Percentiles rank a stretch among this genome's conserved stretches.
Conservation (phyloP, 2,888 invertebrate genomes). For the Serripes groenlandicus region DNA sequence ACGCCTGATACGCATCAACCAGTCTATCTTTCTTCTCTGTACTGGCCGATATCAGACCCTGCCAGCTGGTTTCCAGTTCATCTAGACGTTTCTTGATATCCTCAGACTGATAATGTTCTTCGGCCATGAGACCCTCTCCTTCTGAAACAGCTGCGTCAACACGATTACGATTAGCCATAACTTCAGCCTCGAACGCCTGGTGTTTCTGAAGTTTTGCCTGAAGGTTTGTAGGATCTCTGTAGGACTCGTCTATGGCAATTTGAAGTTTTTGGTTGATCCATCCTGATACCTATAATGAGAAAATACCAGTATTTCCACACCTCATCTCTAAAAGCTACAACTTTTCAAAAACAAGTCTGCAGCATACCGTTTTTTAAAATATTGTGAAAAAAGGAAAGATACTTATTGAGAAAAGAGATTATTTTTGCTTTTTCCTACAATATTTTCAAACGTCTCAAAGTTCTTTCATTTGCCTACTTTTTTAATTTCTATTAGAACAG, state of each 20-base stretch:
- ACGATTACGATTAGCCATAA: conserved; percentile 95
- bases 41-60: conserved; percentile 93
- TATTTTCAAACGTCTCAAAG: no score
- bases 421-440: no score
- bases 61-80: conserved; percentile 95
- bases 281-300: conserved; percentile 87
- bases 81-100: conserved; percentile 94
- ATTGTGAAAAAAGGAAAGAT: neutral
- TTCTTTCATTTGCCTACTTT: no score
- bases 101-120: conserved; percentile 93
- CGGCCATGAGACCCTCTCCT: conserved; percentile 88
- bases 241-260: conserved; percentile 96
- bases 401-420: no score
- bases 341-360: no score
- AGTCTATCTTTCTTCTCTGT: conserved; percentile 94
- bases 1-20: conserved; percentile 95
- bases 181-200: conserved; percentile 97
- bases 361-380: no score
- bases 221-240: conserved; percentile 98
- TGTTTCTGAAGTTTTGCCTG: conserved; percentile 98
- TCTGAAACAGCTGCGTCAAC: conserved; percentile 92
- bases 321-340: no score
- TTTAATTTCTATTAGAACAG: no score
- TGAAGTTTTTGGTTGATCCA: conserved; percentile 98
- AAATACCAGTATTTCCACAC: no score